Percentiles rank a stretch among this genome's conserved stretches.
phyloP scores from a whole-genome alignment of 37 sponge, comb jelly and placozoan species.

The Cladorhizidae sp. region DNA sequence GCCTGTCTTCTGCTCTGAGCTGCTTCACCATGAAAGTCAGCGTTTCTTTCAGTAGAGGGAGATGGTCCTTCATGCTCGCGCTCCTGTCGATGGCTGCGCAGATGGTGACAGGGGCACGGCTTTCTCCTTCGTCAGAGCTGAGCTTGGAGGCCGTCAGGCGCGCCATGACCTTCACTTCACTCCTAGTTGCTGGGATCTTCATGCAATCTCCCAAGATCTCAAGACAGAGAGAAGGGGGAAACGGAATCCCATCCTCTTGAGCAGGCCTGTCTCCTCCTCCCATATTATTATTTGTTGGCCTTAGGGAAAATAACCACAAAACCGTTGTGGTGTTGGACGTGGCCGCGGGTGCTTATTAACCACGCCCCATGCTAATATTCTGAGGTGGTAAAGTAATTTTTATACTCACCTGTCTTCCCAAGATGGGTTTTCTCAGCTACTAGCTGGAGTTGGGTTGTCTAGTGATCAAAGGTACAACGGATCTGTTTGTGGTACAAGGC shows the following conservation, averaged over 20 bases:
- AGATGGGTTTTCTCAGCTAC: too few relatives aligned
- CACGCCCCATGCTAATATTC: too few relatives aligned
- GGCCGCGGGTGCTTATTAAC: too few relatives aligned
- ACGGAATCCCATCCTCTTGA: background rate
- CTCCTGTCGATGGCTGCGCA: slow-evolving; percentile 95
- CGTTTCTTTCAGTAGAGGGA: slow-evolving; percentile 86
- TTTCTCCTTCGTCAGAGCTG: slow-evolving; percentile 35
- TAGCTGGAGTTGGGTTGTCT: too few relatives aligned
- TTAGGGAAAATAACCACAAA: too few relatives aligned
- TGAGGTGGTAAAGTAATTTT: too few relatives aligned
- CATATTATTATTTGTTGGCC: slow-evolving; percentile 24
- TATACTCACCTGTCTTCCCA: too few relatives aligned
- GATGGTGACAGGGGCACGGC: slow-evolving; percentile 86
- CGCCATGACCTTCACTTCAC: slow-evolving; percentile 68
- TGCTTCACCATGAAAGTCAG: slow-evolving; percentile 90
- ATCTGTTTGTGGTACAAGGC: too few relatives aligned
- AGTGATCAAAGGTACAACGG: too few relatives aligned
- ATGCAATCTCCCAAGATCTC: slow-evolving; percentile 65
- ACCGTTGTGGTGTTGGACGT: too few relatives aligned
- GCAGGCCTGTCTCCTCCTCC: slow-evolving; percentile 46
- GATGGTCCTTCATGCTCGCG: slow-evolving; percentile 91
- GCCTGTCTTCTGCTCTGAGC: slow-evolving; percentile 79
- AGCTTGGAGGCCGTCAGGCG: slow-evolving; percentile 40
- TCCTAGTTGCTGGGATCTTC: slow-evolving; percentile 31
- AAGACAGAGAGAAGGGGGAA: slow-evolving; percentile 34